Conservation (phyloP, 2,888 invertebrate species). For the Mantis religiosa region DNA sequence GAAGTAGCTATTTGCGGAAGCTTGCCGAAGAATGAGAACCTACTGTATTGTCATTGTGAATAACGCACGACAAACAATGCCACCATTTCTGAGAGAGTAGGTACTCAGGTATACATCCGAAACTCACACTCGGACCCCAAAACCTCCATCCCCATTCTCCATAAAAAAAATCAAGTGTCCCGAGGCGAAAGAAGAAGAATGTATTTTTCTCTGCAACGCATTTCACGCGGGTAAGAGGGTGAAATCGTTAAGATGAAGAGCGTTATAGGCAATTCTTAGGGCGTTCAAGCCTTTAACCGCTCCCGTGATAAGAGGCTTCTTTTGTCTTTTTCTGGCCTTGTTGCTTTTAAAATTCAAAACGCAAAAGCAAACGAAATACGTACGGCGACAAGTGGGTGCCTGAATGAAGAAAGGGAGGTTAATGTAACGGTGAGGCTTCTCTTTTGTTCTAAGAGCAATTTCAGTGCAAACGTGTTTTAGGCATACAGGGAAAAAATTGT, state of each 20-base stretch:
- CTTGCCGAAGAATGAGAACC: not conserved
- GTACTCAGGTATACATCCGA: not conserved
- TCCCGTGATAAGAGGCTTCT: not conserved
- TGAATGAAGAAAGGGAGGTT: not conserved
- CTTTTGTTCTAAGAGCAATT: not conserved
- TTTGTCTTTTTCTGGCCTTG: not conserved
- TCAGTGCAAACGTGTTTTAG: not conserved
- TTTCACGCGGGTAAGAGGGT: not conserved
- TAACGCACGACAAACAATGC: not conserved
- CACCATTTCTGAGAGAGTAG: not conserved
- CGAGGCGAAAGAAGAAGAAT: not conserved
- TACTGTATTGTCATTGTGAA: not conserved
- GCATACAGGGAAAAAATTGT: no score
- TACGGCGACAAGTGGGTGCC: not conserved
- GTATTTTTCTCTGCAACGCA: not conserved
- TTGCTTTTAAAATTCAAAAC: not conserved
- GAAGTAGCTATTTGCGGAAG: not conserved
- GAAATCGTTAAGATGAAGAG: not conserved
- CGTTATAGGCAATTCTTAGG: not conserved
- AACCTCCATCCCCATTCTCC: not conserved
- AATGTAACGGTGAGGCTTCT: not conserved
- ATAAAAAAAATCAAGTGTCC: not conserved
- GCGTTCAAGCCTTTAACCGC: not conserved
- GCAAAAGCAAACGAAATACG: not conserved
- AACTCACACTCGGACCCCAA: not conserved